Percentiles rank a stretch among this genome's conserved stretches.
These are phyloP conservation scores for Phenacoccus solenopsis DNA, from an alignment of 1,140 invertebrate species.

Conservation along the genomic window DNA sequence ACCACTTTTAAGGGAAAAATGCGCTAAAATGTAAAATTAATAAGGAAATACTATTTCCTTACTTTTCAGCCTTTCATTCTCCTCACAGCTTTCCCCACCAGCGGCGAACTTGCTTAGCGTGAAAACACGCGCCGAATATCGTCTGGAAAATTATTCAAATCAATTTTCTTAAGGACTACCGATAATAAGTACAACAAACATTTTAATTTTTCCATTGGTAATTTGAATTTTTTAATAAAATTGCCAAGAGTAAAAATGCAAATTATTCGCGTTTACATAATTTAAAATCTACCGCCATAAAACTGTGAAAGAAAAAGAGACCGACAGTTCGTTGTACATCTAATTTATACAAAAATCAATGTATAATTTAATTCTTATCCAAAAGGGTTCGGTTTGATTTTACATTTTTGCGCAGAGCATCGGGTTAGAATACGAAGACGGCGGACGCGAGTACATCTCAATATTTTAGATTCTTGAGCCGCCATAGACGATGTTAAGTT, in stretches of 20 bases:
- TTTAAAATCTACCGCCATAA: not conserved
- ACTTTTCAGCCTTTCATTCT: too few relatives aligned
- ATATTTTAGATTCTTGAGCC: not conserved
- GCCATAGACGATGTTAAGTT: not conserved
- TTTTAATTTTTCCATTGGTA: not conserved
- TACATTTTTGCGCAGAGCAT: not conserved
- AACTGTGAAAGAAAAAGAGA: not conserved
- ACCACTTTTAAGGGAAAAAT: too few relatives aligned
- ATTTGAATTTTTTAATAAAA: conserved; percentile 4
- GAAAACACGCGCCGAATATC: too few relatives aligned
- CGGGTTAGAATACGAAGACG: not conserved
- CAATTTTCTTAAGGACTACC: not conserved
- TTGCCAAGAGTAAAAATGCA: not conserved
- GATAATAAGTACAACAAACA: not conserved
- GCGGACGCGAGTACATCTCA: not conserved
- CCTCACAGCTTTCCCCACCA: too few relatives aligned
- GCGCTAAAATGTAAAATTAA: too few relatives aligned
- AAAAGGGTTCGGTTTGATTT: conserved; percentile 2
- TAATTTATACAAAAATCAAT: not conserved
- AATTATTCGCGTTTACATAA: not conserved
- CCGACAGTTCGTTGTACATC: too few relatives aligned
- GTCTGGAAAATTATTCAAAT: not conserved
- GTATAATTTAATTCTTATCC: not conserved
- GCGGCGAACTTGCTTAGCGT: too few relatives aligned
- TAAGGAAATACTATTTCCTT: too few relatives aligned